These are phyloP conservation scores for Corythaeola cristata DNA, from an alignment of 2,113 vertebrate genomes.

Conservation along the genomic window DNA sequence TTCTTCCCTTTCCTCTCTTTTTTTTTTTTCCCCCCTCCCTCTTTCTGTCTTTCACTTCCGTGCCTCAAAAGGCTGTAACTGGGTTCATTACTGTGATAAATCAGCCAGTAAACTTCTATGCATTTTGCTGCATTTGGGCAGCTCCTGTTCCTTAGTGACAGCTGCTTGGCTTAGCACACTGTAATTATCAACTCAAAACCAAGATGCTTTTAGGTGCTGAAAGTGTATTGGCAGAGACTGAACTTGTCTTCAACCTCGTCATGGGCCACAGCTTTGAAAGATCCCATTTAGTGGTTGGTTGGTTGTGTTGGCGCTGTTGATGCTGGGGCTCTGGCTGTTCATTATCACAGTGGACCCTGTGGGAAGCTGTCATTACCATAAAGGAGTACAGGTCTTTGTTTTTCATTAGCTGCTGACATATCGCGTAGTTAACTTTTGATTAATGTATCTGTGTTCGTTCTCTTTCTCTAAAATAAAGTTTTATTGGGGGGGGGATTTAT, in stretches of 20 bases:
- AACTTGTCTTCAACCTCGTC: background rate
- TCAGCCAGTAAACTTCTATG: background rate
- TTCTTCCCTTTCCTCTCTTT: background rate
- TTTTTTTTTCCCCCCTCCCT: background rate
- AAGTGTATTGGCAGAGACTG: background rate
- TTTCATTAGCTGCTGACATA: background rate
- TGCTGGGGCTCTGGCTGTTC: background rate
- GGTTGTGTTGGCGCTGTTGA: background rate
- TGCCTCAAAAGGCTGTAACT: conserved; percentile 3
- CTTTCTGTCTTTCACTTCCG: background rate
- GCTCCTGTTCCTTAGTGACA: conserved; percentile 16
- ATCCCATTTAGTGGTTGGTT: background rate
- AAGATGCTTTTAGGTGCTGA: conserved; percentile 19
- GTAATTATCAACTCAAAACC: conserved; percentile 19
- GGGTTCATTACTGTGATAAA: conserved; percentile 14
- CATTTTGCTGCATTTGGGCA: background rate
- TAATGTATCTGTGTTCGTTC: background rate
- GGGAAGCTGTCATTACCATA: background rate
- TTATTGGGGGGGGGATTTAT: background rate
- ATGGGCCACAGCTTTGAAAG: background rate
- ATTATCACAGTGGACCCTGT: background rate
- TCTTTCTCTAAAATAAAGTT: conserved; percentile 22
- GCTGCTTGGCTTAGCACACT: conserved; percentile 3
- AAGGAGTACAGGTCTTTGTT: background rate
- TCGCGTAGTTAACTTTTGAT: background rate